Percentiles rank a stretch among this genome's conserved stretches.
Evolutionary conservation across 2,888 invertebrate genomes (phyloP).

Genomic region (Dichetophora obliterata): DNA sequence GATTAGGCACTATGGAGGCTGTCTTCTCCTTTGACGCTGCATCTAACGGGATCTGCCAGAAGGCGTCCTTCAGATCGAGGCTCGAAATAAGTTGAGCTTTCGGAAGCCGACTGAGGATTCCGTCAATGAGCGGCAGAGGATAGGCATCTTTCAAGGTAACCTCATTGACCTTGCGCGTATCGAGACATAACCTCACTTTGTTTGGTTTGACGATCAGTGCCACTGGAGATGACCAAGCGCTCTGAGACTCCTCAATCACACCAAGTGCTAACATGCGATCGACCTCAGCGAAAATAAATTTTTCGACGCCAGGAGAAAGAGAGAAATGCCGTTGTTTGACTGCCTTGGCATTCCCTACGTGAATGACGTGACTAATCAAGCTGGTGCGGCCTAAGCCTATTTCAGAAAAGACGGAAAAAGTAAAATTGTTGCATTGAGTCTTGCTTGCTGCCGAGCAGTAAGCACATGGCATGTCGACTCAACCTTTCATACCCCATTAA

Average conservation of each 20-base stretch:
- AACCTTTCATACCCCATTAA: no score
- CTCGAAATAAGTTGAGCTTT: not conserved
- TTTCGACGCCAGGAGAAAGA: slow-evolving; percentile 42
- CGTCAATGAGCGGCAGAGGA: no score
- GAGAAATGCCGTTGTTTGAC: slow-evolving; percentile 43
- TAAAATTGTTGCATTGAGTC: no score
- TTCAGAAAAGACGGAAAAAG: not conserved
- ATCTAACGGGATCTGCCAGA: no score
- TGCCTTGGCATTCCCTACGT: not conserved
- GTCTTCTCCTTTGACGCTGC: no score
- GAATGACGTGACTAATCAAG: not conserved
- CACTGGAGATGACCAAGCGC: not conserved
- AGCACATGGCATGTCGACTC: no score
- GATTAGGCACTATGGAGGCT: not conserved
- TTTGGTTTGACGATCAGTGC: no score
- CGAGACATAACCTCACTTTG: not conserved
- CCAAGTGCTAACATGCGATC: not conserved
- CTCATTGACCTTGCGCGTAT: no score
- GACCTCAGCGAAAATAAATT: slow-evolving; percentile 23
- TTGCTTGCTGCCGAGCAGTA: no score
- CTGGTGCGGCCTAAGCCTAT: not conserved
- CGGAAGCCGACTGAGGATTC: not conserved
- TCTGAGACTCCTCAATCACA: not conserved
- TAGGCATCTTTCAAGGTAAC: no score
- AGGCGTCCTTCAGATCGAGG: no score